A percentile compares a stretch with the other conserved stretches of the same genome.
phyloP scores from a whole-genome alignment of 2,888 invertebrate genomes.

The Monochamus alternatus region DNA sequence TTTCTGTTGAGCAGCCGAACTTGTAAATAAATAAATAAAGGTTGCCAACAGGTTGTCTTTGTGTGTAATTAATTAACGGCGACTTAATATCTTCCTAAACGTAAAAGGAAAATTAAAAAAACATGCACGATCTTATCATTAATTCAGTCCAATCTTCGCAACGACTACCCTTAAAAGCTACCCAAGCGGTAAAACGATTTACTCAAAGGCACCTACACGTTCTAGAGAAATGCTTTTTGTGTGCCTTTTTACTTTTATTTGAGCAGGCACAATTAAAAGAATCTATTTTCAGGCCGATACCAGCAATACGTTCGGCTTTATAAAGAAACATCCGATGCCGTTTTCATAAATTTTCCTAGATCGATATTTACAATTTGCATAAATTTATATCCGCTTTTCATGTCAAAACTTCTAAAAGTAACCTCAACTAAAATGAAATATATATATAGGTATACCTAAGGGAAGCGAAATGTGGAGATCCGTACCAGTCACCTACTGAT shows the following conservation, averaged over 20 bases:
- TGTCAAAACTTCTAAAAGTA: constrained; percentile 16
- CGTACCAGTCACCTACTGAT: constrained; percentile 49
- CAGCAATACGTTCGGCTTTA: background rate
- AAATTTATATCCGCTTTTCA: constrained; percentile 13
- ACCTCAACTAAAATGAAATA: constrained; percentile 37
- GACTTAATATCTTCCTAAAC: no score
- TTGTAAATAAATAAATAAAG: no score
- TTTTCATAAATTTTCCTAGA: constrained; percentile 8
- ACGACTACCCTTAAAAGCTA: background rate
- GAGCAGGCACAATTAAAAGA: background rate
- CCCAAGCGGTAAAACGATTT: background rate
- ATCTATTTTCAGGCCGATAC: background rate
- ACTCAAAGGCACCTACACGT: background rate
- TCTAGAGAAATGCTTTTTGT: background rate
- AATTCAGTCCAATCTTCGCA: no score
- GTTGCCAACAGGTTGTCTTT: no score
- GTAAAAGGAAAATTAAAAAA: no score
- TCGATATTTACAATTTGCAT: background rate
- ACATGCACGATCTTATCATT: no score
- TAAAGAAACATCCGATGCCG: background rate
- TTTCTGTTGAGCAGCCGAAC: no score
- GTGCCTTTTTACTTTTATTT: background rate
- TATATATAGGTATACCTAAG: constrained; percentile 20
- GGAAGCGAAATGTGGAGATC: constrained; percentile 44
- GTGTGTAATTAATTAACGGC: no score